phyloP scores from a whole-genome alignment of 2,797 vertebrate genomes.

The Agapornis canus region DNA sequence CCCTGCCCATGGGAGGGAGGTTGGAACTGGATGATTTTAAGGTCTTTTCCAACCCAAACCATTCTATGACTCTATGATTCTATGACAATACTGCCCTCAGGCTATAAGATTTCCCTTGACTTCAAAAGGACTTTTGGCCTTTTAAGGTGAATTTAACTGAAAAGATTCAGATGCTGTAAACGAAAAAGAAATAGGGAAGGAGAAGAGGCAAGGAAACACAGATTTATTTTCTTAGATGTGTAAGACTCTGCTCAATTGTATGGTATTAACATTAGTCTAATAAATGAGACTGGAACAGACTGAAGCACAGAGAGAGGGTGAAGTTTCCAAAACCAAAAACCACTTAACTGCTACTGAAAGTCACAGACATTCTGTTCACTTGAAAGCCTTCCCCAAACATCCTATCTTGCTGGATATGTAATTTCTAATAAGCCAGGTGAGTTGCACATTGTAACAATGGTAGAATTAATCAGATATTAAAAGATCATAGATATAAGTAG shows the following conservation, averaged over 20 bases:
- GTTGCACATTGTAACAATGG: not conserved
- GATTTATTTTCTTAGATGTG: not conserved
- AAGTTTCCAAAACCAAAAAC: not conserved
- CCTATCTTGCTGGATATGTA: not conserved
- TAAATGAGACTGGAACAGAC: not conserved
- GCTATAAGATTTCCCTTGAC: not conserved
- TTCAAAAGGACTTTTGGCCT: not conserved
- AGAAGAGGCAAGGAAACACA: not conserved
- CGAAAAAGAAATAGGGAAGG: fast-evolving
- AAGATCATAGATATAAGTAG: not conserved
- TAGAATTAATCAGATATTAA: not conserved
- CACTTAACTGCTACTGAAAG: not conserved
- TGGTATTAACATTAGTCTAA: not conserved
- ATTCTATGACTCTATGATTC: not conserved
- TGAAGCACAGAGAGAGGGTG: not conserved
- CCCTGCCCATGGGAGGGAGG: not conserved
- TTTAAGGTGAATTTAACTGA: constrained; percentile 1
- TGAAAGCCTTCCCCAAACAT: not conserved
- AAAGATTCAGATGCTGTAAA: not conserved
- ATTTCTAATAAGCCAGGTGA: not conserved
- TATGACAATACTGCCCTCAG: not conserved
- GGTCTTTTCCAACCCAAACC: not conserved
- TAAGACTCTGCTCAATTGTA: not conserved
- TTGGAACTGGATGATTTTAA: not conserved
- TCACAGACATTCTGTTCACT: not conserved